Conservation (phyloP, 2,888 invertebrate genomes). For the Rhingia rostrata region DNA sequence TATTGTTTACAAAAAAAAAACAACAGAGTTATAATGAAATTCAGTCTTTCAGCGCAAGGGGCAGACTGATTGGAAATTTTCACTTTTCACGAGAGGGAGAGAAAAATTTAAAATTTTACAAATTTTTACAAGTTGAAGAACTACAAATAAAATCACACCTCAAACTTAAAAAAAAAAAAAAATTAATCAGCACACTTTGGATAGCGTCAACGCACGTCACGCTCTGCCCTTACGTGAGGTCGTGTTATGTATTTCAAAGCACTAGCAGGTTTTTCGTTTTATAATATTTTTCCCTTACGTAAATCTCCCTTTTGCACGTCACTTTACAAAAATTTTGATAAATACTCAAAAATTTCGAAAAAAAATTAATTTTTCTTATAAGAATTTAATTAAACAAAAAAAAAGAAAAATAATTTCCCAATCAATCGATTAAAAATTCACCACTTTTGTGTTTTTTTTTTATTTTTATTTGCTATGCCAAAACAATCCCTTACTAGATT, state of each 20-base stretch:
- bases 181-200: slow-evolving; percentile 14
- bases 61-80: slow-evolving; percentile 23
- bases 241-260: slow-evolving; percentile 51
- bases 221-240: slow-evolving; percentile 47
- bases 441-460: background rate
- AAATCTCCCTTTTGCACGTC: slow-evolving; percentile 59
- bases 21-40: background rate
- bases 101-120: slow-evolving; percentile 19
- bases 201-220: slow-evolving; percentile 36
- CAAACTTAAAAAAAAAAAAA: slow-evolving; percentile 1
- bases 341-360: slow-evolving; percentile 23
- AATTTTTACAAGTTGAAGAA: slow-evolving; percentile 46
- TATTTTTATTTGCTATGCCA: background rate
- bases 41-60: slow-evolving; percentile 21
- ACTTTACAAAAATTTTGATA: slow-evolving; percentile 29
- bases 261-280: slow-evolving; percentile 6
- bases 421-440: background rate
- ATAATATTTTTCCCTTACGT: slow-evolving; percentile 48
- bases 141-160: slow-evolving; percentile 44
- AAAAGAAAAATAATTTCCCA: background rate
- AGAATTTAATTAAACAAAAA: background rate
- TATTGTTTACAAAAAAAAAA: too few species aligned
- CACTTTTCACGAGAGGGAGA: slow-evolving; percentile 19
- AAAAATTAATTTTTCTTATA: background rate
- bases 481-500: slow-evolving; percentile 30